These are phyloP conservation scores for Chaetorhynchus papuensis DNA, from an alignment of 2,113 vertebrate genomes.

Conservation along the genomic window DNA sequence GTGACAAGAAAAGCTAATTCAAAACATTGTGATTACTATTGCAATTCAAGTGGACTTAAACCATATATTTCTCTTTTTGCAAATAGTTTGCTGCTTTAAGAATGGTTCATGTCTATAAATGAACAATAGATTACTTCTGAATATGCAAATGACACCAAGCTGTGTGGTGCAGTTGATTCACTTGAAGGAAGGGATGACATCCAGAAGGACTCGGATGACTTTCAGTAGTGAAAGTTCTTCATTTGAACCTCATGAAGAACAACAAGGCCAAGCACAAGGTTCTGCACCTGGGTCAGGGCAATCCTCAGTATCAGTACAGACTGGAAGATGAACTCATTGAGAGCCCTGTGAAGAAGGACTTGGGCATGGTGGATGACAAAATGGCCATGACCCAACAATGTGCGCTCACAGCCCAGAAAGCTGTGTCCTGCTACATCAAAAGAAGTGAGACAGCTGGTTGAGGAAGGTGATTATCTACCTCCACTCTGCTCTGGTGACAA, in stretches of 20 bases:
- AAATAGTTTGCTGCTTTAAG: background rate
- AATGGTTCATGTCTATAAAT: background rate
- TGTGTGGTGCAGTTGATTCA: rapidly evolving
- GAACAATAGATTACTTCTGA: background rate
- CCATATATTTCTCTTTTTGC: background rate
- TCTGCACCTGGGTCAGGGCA: background rate
- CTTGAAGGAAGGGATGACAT: background rate
- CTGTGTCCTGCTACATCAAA: background rate
- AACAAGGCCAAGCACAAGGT: background rate
- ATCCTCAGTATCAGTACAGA: background rate
- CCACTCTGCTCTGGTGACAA: background rate
- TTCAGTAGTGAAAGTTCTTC: background rate
- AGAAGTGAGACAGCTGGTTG: rapidly evolving
- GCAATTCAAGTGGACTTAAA: background rate
- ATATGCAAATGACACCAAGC: background rate
- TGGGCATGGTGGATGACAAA: background rate
- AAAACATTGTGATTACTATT: background rate
- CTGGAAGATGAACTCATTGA: background rate
- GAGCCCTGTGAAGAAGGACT: background rate
- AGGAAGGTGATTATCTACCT: background rate
- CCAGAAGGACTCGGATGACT: rapidly evolving
- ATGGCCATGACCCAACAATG: background rate
- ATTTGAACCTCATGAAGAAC: background rate
- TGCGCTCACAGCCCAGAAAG: background rate
- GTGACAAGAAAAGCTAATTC: background rate